A percentile compares a stretch with the other conserved stretches of the same genome.
phyloP scores from a whole-genome alignment of 2,888 invertebrate genomes.

The Watsonalla cultraria region DNA sequence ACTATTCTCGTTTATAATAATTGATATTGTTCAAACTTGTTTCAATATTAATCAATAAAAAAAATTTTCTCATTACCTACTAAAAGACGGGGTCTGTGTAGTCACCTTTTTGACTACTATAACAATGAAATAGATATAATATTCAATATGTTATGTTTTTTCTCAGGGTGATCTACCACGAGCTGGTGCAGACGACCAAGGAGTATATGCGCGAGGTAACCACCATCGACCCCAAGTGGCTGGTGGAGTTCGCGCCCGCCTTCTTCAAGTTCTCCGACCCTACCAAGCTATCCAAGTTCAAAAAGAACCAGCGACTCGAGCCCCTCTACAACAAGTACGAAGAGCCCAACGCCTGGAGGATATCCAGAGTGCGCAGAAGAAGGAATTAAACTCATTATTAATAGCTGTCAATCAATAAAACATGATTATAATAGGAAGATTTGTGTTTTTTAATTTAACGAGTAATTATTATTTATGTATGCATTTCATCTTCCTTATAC shows the following conservation, averaged over 20 bases:
- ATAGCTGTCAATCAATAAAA: neutral
- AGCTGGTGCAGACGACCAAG: constrained; percentile 98
- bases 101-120: too few relatives aligned
- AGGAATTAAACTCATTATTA: constrained; percentile 82
- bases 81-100: too few relatives aligned
- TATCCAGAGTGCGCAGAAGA: constrained; percentile 93
- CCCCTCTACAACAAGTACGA: constrained; percentile 99
- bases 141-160: constrained; percentile 5
- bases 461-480: too few relatives aligned
- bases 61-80: too few relatives aligned
- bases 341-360: constrained; percentile 99
- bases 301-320: constrained; percentile 98
- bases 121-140: neutral
- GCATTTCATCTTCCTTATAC: too few relatives aligned
- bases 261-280: constrained; percentile 99
- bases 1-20: too few relatives aligned
- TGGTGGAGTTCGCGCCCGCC: constrained; percentile 99
- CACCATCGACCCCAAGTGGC: constrained; percentile 98
- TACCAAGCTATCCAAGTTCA: constrained; percentile 98
- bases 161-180: constrained; percentile 96
- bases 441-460: neutral
- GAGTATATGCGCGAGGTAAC: constrained; percentile 99
- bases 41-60: too few relatives aligned
- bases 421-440: neutral
- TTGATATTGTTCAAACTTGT: too few relatives aligned